A percentile compares a stretch with the other conserved stretches of the same genome.
phyloP scores from a whole-genome alignment of 1,140 invertebrate genomes.

The Drosophila carrolli region DNA sequence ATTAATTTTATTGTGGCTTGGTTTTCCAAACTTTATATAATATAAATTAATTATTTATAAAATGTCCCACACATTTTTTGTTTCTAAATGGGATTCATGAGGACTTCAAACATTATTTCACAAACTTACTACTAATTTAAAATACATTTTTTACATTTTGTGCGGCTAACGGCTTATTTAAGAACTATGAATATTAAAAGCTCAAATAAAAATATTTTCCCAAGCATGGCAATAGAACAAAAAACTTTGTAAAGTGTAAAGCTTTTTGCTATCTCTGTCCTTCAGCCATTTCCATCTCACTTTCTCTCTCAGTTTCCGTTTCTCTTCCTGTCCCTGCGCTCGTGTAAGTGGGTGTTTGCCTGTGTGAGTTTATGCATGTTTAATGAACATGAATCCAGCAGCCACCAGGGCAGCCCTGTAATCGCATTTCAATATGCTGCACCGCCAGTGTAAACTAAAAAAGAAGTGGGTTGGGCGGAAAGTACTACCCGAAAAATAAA shows the following conservation, averaged over 20 bases:
- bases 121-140: too few species aligned
- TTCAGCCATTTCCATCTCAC: constrained; percentile 3
- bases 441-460: constrained; percentile 45
- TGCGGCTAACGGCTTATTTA: too few species aligned
- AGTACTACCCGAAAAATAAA: constrained; percentile 19
- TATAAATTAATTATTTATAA: too few species aligned
- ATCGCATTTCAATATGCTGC: constrained; percentile 80
- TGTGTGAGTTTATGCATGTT: constrained; percentile 76
- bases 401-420: constrained; percentile 58
- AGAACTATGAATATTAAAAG: too few species aligned
- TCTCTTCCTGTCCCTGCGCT: constrained; percentile 6
- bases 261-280: constrained; percentile 4
- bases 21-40: too few species aligned
- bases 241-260: neutral
- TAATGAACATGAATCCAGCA: constrained; percentile 72
- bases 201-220: too few species aligned
- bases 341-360: constrained; percentile 20
- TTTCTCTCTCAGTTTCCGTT: constrained; percentile 3
- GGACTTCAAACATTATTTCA: too few species aligned
- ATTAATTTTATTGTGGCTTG: too few species aligned
- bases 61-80: too few species aligned
- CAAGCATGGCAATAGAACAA: neutral
- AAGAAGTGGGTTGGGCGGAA: constrained; percentile 37
- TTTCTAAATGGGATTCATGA: too few species aligned
- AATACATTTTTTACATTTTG: too few species aligned